Evolutionary conservation across 2,797 vertebrate genomes (phyloP), one percentile per base, ranked within the genome.

Genomic region (Carcharodon carcharias): DNA sequence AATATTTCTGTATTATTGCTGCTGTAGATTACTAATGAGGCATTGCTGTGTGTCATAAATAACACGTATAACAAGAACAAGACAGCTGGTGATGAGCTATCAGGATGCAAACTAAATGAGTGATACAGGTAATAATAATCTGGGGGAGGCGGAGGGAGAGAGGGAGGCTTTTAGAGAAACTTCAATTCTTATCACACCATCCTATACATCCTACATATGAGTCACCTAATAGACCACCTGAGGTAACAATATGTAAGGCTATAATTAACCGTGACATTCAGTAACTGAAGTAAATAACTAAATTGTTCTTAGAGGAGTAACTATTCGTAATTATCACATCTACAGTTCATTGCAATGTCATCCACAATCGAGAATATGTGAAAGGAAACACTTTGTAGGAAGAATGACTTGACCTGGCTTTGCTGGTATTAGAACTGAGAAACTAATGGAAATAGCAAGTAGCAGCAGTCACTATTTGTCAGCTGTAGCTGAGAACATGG

Each of bases 201-300:
- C 40, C 1, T 21, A 85, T 85, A 50, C 45, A 45, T 50, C 40
- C 82, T 85, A 85, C 40, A 50, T 23, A 85, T 85, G 82, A 85
- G 40, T 85, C 82, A 85, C 82, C 45, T 50, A 85, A 85, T 85
- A 50, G 45, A 50, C 45, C 82, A 85, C 82, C 82, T 85, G 82
- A 4, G 40, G n/a, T 82, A 82, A 45, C 80, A 45, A 40, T 45
- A 45, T 40, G n/a, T 45, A 82, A 16, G 82, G 82, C 40, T 85
- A 85, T 85, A 85, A 85, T 85, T 85, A 85, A 50, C 82, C 5
- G 6, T 50, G 80, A 82, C 80, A 82, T 82, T 82, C 80, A 45
- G 80, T 45, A 82, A 45, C 80, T 82, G 80, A 82, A 85, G 40
- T 85, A 85, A 85, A 85, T 85, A 85, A 85, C 82, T 23, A 85